Base-by-base conservation (phyloP, 2,888 invertebrate species). In the Scaeva pyrastri region DNA sequence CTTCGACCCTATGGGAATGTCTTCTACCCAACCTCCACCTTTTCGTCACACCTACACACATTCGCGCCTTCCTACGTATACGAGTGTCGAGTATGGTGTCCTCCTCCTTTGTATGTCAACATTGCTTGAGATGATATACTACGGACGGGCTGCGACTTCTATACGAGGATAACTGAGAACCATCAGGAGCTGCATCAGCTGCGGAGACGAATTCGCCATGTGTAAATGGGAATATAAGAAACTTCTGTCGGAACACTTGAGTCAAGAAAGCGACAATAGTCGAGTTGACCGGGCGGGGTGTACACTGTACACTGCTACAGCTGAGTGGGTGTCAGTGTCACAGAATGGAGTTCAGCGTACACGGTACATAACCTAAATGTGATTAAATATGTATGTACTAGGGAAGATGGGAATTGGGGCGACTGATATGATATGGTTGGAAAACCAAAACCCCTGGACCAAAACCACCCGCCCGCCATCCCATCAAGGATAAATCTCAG, bases 161-260 rank as follows among this genome's bases (percentile, higher is more conserved):
- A n/a, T n/a, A n/a, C 8, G 23, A 52, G 6, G 16, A 36, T 10
- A 12, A 12, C 4, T 7, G 31, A 48, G 19, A 31, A 48, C 19
- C 19, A 48, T 12, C 19, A 48, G 66, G 4, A 77, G 52, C 60
- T 41, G 60, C 64, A 52, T 55, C 19, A 50, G 68, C 52, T 55
- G n/a, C 36, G 73, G 60, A 36, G 64, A 76, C 66, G 56, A 41
- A 66, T 76, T 50, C 36, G n/a, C 19, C 41, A 66, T n/a, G 64
- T 71, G 43, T 75, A 70, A 74, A 83, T 66, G 62, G n/a, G n/a
- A n/a, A 66, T 58, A 64, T 45, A 73, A 74, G 31, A 64, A 82
- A 79, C 77, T 83, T 82, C 43, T 72, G 72, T 77, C 62, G 78
- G 73, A 41, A 50, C 70, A 83, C 74, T 83, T 83, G 48, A 74